These are phyloP conservation scores for Heliconius hermathena DNA, from an alignment of 1,140 invertebrate genomes.

Conservation along the genomic window DNA sequence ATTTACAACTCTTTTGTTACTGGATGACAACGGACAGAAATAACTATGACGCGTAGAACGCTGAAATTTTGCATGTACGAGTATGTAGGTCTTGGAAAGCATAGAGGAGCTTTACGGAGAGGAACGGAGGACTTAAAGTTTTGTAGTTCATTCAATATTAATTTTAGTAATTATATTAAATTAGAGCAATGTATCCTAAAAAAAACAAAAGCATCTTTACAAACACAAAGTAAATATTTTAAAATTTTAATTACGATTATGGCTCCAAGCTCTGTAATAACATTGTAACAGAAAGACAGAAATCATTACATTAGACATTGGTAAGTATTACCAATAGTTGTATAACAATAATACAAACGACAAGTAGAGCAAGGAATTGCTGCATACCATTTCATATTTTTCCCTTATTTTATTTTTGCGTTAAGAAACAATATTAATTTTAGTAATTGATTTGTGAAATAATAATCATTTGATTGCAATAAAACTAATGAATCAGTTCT, in stretches of 20 bases:
- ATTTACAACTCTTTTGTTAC: too few relatives aligned
- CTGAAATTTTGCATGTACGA: too few relatives aligned
- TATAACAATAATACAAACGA: conserved; percentile 15
- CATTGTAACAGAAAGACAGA: background rate
- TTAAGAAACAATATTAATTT: conserved; percentile 1
- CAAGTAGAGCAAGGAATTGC: conserved; percentile 25
- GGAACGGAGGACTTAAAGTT: too few relatives aligned
- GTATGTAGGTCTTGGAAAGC: too few relatives aligned
- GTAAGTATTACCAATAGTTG: background rate
- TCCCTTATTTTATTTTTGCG: background rate
- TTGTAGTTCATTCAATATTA: too few relatives aligned
- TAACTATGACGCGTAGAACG: too few relatives aligned
- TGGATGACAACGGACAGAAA: too few relatives aligned
- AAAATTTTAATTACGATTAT: background rate
- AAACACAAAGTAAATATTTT: background rate
- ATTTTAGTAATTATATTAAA: too few relatives aligned
- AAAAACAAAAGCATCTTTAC: background rate
- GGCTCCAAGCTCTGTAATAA: background rate
- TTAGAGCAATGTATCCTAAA: too few relatives aligned
- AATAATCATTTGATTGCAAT: background rate
- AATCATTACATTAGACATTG: conserved; percentile 1
- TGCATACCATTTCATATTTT: background rate
- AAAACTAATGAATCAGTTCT: background rate
- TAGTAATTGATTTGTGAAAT: background rate
- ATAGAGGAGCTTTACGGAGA: too few relatives aligned